Evolutionary conservation across 1,140 invertebrate genomes (phyloP).

Genomic region (Bactericera cockerelli): DNA sequence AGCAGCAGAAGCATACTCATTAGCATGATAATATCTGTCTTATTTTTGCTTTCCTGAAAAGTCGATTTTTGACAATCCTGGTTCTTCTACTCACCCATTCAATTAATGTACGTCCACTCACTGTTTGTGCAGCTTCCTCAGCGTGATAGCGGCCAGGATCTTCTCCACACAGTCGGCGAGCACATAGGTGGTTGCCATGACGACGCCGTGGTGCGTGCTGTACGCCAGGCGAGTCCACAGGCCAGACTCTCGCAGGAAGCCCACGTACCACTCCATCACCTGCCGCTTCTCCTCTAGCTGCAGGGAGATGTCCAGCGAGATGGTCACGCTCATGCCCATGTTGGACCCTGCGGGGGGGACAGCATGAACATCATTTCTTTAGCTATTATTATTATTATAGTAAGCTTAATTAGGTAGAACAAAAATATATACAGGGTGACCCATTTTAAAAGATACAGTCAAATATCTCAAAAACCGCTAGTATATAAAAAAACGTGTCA

Average conservation of each 20-base stretch:
- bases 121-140: constrained; percentile 45
- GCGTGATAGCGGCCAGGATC: constrained; percentile 50
- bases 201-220: constrained; percentile 37
- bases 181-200: constrained; percentile 46
- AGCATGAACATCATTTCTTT: no score
- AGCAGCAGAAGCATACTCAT: no score
- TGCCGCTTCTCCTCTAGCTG: constrained; percentile 75
- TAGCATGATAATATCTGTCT: no score
- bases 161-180: constrained; percentile 57
- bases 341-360: no score
- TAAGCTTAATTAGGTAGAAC: no score
- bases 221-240: constrained; percentile 53
- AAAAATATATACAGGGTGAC: no score
- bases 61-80: no score
- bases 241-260: constrained; percentile 58
- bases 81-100: no score
- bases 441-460: no score
- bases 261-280: constrained; percentile 51
- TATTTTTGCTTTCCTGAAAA: no score
- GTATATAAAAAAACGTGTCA: background rate
- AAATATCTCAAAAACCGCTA: no score
- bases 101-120: constrained; percentile 26
- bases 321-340: constrained; percentile 19
- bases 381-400: no score
- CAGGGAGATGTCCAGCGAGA: constrained; percentile 61